Conservation (phyloP, 1,140 invertebrate species). For the Bilobella aurantiaca region DNA sequence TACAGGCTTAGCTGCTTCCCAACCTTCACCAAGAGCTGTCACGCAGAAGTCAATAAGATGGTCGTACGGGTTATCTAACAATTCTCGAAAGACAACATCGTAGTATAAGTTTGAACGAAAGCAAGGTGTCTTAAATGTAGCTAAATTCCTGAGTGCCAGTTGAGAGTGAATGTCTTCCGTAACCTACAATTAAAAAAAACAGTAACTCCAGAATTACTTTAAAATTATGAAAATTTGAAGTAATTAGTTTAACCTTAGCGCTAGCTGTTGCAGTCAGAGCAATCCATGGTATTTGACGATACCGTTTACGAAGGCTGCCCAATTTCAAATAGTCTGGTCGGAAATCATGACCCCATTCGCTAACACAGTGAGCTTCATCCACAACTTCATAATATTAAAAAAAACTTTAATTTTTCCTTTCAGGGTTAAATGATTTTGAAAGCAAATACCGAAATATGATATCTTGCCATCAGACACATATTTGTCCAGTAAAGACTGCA, state of each 20-base stretch:
- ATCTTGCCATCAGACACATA: slow-evolving; percentile 46
- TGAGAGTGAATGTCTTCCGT: slow-evolving; percentile 49
- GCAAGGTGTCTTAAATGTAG: slow-evolving; percentile 50
- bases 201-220: slow-evolving; percentile 1
- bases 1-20: slow-evolving; percentile 38
- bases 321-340: slow-evolving; percentile 86
- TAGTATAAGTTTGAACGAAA: slow-evolving; percentile 60
- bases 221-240: neutral
- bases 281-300: slow-evolving; percentile 63
- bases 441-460: slow-evolving; percentile 51
- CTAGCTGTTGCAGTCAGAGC: slow-evolving; percentile 89
- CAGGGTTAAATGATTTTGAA: no score
- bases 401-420: no score
- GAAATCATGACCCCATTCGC: slow-evolving; percentile 97
- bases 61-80: slow-evolving; percentile 60
- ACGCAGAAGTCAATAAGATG: slow-evolving; percentile 62
- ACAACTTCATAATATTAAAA: no score
- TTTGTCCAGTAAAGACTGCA: slow-evolving; percentile 40
- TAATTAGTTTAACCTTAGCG: slow-evolving; percentile 37
- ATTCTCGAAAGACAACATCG: slow-evolving; percentile 67
- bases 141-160: slow-evolving; percentile 45
- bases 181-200: slow-evolving; percentile 40
- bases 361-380: slow-evolving; percentile 63
- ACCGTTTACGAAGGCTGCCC: slow-evolving; percentile 57
- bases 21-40: slow-evolving; percentile 38